Evolutionary conservation across 2,113 vertebrate species (phyloP), one percentile per base, ranked within the genome.

Genomic region (Pachypanchax playfairii): DNA sequence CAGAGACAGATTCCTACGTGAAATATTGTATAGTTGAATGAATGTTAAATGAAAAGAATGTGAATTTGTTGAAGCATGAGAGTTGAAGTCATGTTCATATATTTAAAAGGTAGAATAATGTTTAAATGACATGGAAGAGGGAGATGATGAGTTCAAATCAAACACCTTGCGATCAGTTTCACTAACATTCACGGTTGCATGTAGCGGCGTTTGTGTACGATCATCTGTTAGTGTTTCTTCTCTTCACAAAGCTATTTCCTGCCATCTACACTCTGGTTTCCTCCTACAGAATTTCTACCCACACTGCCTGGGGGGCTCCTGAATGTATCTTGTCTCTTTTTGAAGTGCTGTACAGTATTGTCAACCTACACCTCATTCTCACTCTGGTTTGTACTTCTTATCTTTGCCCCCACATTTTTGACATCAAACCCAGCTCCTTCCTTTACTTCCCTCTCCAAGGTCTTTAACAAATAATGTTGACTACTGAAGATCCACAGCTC

Each of bases 291-390:
- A 57, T 36, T 70, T 66, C 47, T 49, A 58, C 46, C 58, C 65
- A 57, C 62, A 76, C 73, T 75, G 69, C 79, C 65, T 25, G 64
- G 62, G 70, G 61, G 54, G 62, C 65, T 81, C 85, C 88, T 89
- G 88, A 90, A 90, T 90, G 89, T 89, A 88, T 83, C 69, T 59
- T 43, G 78, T 84, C 83, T 79, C 72, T 83, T 73, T 82, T 75
- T 82, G 48, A 87, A 85, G 85, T 90, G 86, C 77, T 89, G 88
- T 90, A 81, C 65, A 83, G 87, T 86, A 82, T 81, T 46, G 75
- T 85, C 77, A 33, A 65, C 61, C 70, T 62, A 56, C 25, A 20
- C 72, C 77, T 78, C 61, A 26, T 39, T 75, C 51, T 68, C 60
- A 29, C 63, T 33, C 18, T 31, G 15, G 53, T 73, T 75, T 73